Percentiles rank a stretch among this genome's conserved stretches.
Evolutionary conservation across 2,888 invertebrate species (phyloP).

Genomic region (Caenorhabditis becei): DNA sequence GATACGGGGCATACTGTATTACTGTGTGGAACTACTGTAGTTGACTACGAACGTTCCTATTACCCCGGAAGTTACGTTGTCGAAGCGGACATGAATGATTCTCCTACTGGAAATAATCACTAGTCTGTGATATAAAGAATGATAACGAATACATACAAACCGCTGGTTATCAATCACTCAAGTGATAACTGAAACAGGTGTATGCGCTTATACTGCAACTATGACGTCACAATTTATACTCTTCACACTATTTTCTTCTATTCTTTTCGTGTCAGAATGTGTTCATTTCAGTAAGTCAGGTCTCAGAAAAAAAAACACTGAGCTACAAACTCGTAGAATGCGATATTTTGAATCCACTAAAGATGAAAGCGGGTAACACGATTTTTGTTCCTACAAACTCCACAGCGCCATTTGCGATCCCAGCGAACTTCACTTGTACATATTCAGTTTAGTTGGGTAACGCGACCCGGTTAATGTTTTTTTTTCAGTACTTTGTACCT

Average conservation of each 20-base stretch:
- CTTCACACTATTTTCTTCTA: neutral
- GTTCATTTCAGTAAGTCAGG: constrained; percentile 14
- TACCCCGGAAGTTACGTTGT: no score
- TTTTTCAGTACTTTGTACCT: constrained; percentile 40
- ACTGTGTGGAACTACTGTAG: no score
- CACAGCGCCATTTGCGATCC: constrained; percentile 34
- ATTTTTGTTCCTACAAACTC: constrained; percentile 46
- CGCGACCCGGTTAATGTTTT: no score
- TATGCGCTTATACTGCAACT: neutral
- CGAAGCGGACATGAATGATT: no score
- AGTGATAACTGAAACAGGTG: constrained; percentile 43
- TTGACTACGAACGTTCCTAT: no score
- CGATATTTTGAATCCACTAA: constrained; percentile 12
- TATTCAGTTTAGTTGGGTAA: constrained; percentile 4
- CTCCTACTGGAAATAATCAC: neutral
- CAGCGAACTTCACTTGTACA: constrained; percentile 46
- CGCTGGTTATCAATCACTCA: constrained; percentile 33
- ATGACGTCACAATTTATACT: constrained; percentile 4
- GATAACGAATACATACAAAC: neutral
- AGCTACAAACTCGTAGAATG: constrained; percentile 33
- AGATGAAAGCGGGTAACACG: constrained; percentile 24
- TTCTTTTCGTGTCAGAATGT: neutral
- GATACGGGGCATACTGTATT: no score
- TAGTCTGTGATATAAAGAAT: neutral
- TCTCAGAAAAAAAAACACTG: neutral